Evolutionary conservation across 92 coral and sea anemone genomes (phyloP).

Genomic region (Isaurus tuberculatus): DNA sequence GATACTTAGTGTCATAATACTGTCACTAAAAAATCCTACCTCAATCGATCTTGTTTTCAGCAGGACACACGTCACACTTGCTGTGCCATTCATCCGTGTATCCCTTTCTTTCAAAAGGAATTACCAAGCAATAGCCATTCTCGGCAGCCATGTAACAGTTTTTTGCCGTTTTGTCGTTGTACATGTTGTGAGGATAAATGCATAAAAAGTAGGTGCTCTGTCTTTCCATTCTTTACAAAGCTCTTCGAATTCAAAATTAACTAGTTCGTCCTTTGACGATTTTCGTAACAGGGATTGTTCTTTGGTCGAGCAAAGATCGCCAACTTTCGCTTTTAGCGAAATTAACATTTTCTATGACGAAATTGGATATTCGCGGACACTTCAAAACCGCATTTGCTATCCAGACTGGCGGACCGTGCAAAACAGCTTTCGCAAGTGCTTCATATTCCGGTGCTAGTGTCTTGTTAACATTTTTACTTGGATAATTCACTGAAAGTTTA

Average conservation of each 20-base stretch:
- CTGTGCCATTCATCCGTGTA: background rate
- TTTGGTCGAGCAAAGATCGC: background rate
- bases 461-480: conserved; percentile 55
- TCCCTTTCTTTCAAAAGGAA: background rate
- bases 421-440: conserved; percentile 55
- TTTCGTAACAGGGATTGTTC: conserved; percentile 46
- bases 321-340: background rate
- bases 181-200: background rate
- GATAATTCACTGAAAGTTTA: conserved; percentile 54
- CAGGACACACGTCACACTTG: background rate
- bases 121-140: background rate
- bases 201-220: background rate
- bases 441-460: conserved; percentile 42
- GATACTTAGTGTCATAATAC: background rate
- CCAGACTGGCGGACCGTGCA: conserved; percentile 58
- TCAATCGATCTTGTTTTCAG: background rate
- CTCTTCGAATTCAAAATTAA: conserved; percentile 9
- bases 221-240: background rate
- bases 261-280: conserved; percentile 36
- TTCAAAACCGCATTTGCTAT: conserved; percentile 63
- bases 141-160: background rate
- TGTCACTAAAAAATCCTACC: background rate
- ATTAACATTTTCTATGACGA: conserved; percentile 47
- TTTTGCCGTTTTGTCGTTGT: background rate
- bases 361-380: conserved; percentile 34